Evolutionary conservation across 2,797 vertebrate species (phyloP).

Genomic region (Leuciscus waleckii): DNA sequence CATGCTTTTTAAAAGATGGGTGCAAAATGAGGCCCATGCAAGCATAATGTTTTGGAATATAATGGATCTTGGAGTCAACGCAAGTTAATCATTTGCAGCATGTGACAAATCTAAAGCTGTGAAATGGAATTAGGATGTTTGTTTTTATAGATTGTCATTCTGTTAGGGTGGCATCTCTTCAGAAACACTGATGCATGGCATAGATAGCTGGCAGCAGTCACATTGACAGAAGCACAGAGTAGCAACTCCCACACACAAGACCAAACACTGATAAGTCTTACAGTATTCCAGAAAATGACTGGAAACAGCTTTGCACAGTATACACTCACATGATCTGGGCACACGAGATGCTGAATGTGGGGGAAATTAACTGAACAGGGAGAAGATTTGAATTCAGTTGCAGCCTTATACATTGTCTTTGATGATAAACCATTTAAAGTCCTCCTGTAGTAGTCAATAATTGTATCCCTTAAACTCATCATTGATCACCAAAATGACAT

Average conservation of each 20-base stretch:
- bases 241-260: slow-evolving; percentile 64
- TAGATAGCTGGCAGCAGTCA: slow-evolving; percentile 68
- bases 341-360: not conserved
- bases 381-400: not conserved
- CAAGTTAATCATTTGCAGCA: slow-evolving; percentile 23
- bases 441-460: no score
- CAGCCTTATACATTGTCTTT: not conserved
- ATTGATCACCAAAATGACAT: no score
- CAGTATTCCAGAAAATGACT: slow-evolving; percentile 18
- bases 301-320: slow-evolving; percentile 18
- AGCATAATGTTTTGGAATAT: slow-evolving; percentile 6
- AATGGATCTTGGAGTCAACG: not conserved
- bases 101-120: slow-evolving; percentile 35
- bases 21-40: not conserved
- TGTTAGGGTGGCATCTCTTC: slow-evolving; percentile 43
- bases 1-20: not conserved
- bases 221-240: slow-evolving; percentile 62
- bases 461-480: no score
- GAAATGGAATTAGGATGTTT: slow-evolving; percentile 35
- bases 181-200: slow-evolving; percentile 49
- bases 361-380: not conserved
- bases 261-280: slow-evolving; percentile 18
- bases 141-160: slow-evolving; percentile 23
- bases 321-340: slow-evolving; percentile 18
- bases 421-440: not conserved